These are phyloP conservation scores for Crambe crambe DNA, from an alignment of 37 sponge, comb jelly and placozoan species.

Conservation along the genomic window DNA sequence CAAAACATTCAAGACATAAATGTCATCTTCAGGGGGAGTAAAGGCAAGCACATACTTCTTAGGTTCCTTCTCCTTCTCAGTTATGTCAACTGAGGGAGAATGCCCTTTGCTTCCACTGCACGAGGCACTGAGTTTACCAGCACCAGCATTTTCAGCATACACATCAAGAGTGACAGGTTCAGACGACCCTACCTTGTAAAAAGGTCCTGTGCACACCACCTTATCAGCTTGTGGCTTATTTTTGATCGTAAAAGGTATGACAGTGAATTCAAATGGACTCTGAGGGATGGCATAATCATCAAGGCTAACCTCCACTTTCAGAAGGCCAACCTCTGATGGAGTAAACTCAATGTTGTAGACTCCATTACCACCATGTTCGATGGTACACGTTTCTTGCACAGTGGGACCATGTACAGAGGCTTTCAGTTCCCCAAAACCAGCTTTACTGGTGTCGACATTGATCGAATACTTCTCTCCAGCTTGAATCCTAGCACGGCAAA, in stretches of 20 bases:
- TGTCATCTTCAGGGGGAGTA: constrained; percentile 43
- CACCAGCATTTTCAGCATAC: constrained; percentile 57
- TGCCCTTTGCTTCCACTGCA: constrained; percentile 61
- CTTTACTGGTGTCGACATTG: constrained; percentile 38
- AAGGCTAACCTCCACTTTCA: constrained; percentile 46
- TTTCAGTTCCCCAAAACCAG: constrained; percentile 69
- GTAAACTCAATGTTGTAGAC: constrained; percentile 45
- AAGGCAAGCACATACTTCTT: constrained; percentile 33
- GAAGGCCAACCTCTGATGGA: constrained; percentile 52
- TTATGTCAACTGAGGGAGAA: constrained; percentile 36
- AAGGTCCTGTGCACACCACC: constrained; percentile 39
- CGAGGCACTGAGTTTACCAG: constrained; percentile 55
- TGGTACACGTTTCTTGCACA: constrained; percentile 17
- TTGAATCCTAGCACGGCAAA: constrained; percentile 27
- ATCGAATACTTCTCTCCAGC: constrained; percentile 48
- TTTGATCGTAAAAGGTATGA: too few species aligned
- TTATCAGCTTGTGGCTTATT: constrained; percentile 52
- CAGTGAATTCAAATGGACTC: constrained; percentile 35
- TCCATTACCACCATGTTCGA: constrained; percentile 12
- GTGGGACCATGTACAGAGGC: constrained; percentile 28
- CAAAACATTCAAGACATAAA: constrained; percentile 57
- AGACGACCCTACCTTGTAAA: constrained; percentile 27
- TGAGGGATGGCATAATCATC: constrained; percentile 55
- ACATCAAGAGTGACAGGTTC: constrained; percentile 32
- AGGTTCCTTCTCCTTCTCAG: not conserved